Evolutionary conservation across 2,888 invertebrate genomes (phyloP), one percentile per base, ranked within the genome.

Genomic region (Eubasilissa splendida): DNA sequence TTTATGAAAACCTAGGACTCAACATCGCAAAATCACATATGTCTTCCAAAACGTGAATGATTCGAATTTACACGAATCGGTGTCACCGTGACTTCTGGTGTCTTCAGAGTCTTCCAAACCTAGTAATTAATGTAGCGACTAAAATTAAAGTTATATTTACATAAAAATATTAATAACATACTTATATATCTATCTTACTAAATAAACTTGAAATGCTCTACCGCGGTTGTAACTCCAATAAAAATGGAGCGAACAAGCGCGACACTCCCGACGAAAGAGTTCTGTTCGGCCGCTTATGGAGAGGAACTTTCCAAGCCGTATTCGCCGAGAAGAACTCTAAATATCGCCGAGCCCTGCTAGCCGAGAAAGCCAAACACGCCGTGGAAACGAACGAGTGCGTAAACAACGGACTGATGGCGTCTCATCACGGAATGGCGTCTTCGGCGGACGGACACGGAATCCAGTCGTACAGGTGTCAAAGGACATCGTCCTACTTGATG

Each of bases 221-320:
- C 74, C 81, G 82, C 42, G 76, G 80, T 31, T 68, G 77, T 5
- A 50, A 76, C 4, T 54, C 33, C 31, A 80, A 76, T 58, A 74
- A 78, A 54, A 80, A 68, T 59, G 78, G 68, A 12, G 58, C 56
- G 9, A 80, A 80, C 56, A 83, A 83, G 73, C 80, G 84, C 83
- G 86, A 80, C 86, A 86, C 65, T 85, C 88, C 88, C 33, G 92
- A 93, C 85, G 92, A 94, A 85, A 90, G 93, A 82, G 90, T 93
- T 58, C 92, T 94, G 79, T 95, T 95, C 87, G 94, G 95, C 85
- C 90, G 94, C 31, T 89, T 95, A 76, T 95, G 95, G 95, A 91
- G 93, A 65, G 94, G 94, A 78, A 92, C 92, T 65, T 92, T 93
- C 85, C 90, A 90, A 85, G 89, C 90, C 78, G 90, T 90, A 82